These are phyloP conservation scores for human DNA, from an alignment of 2,113 vertebrate species.

Conservation along the genomic window DNA sequence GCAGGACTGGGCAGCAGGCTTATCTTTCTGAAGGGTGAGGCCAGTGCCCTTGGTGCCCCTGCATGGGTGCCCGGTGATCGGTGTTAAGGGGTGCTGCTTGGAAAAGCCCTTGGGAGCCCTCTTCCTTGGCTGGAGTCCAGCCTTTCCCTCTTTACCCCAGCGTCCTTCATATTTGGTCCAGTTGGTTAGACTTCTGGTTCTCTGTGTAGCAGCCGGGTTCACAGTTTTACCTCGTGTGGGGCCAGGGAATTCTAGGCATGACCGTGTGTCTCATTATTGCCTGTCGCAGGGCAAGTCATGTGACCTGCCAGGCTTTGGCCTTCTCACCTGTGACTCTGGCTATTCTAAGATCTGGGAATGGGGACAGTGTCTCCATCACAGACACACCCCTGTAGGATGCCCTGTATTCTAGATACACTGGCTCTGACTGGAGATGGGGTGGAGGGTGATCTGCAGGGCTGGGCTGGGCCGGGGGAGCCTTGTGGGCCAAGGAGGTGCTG, in stretches of 20 bases:
- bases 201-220: background rate
- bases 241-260: background rate
- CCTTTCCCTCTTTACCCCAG: background rate
- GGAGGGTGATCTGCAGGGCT: accelerated
- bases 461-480: background rate
- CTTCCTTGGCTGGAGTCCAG: background rate
- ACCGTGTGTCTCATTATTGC: accelerated
- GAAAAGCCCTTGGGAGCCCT: background rate
- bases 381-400: accelerated
- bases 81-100: background rate
- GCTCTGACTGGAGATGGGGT: background rate
- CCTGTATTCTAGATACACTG: background rate
- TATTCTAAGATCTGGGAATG: background rate
- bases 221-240: background rate
- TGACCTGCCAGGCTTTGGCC: background rate
- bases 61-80: background rate
- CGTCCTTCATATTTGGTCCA: background rate
- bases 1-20: background rate
- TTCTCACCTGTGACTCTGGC: background rate
- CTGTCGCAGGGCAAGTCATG: background rate
- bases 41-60: accelerated
- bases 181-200: background rate
- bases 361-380: background rate
- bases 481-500: background rate
- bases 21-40: background rate